phyloP scores from a whole-genome alignment of 2,888 invertebrate genomes.

The Chymomyza amoena region DNA sequence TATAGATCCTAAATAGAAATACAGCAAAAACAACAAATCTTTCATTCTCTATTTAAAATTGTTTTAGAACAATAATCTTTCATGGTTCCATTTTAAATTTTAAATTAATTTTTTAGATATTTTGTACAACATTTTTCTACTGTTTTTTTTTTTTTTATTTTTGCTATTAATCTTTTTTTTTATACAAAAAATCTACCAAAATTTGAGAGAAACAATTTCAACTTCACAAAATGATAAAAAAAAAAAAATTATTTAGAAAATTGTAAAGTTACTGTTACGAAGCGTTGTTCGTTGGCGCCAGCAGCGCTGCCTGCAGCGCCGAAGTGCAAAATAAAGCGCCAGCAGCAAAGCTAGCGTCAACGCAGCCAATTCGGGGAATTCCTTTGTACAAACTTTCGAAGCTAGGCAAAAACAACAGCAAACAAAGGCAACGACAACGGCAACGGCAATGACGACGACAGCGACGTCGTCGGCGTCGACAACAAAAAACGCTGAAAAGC shows the following conservation, averaged over 20 bases:
- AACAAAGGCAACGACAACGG: conserved; percentile 6
- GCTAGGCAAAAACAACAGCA: neutral
- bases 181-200: neutral
- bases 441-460: neutral
- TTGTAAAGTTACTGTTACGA: neutral
- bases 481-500: conserved; percentile 7
- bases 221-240: neutral
- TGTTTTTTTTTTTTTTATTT: conserved; percentile 5
- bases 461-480: neutral
- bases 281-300: conserved; percentile 7
- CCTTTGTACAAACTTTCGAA: conserved; percentile 40
- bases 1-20: no score
- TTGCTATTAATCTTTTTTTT: neutral
- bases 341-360: conserved; percentile 29
- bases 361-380: conserved; percentile 52
- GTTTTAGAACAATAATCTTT: no score
- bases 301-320: conserved; percentile 13
- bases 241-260: neutral
- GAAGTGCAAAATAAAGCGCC: conserved; percentile 39
- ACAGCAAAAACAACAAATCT: no score
- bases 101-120: no score
- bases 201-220: neutral
- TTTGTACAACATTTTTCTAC: neutral
- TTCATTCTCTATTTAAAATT: no score
- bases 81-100: no score